These are phyloP conservation scores for Idaea aversata DNA, from an alignment of 2,888 invertebrate species.

Conservation along the genomic window DNA sequence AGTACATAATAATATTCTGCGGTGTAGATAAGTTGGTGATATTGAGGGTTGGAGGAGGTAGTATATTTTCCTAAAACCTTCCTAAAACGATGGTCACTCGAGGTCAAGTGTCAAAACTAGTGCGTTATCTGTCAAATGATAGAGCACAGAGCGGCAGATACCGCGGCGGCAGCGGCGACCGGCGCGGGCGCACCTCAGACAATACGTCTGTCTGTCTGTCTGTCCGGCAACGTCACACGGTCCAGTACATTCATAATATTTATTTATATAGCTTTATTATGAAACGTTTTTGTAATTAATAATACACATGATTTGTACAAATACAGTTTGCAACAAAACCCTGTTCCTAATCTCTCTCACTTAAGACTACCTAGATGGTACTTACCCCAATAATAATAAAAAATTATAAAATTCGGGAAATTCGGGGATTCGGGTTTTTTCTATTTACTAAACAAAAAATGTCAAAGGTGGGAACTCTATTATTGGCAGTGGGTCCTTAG, in stretches of 20 bases:
- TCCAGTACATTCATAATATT: conserved; percentile 12
- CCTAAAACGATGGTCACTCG: conserved; percentile 37
- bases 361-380: too few species aligned
- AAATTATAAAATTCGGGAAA: too few species aligned
- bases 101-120: conserved; percentile 59
- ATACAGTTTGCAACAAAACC: too few species aligned
- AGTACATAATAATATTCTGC: too few species aligned
- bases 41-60: neutral
- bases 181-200: conserved; percentile 16
- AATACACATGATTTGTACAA: too few species aligned
- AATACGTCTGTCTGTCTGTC: conserved; percentile 22
- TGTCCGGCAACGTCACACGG: conserved; percentile 17
- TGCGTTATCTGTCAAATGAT: conserved; percentile 39
- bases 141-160: conserved; percentile 24
- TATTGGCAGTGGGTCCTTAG: too few species aligned
- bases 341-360: too few species aligned
- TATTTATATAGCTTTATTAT: neutral
- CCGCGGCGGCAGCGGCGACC: neutral
- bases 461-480: too few species aligned
- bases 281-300: neutral
- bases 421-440: too few species aligned
- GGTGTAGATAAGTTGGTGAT: too few species aligned
- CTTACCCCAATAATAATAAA: too few species aligned
- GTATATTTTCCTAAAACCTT: neutral
- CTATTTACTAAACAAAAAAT: too few species aligned